Base-by-base conservation (phyloP, 1,140 invertebrate species). In the Leptinotarsa lineolata region DNA sequence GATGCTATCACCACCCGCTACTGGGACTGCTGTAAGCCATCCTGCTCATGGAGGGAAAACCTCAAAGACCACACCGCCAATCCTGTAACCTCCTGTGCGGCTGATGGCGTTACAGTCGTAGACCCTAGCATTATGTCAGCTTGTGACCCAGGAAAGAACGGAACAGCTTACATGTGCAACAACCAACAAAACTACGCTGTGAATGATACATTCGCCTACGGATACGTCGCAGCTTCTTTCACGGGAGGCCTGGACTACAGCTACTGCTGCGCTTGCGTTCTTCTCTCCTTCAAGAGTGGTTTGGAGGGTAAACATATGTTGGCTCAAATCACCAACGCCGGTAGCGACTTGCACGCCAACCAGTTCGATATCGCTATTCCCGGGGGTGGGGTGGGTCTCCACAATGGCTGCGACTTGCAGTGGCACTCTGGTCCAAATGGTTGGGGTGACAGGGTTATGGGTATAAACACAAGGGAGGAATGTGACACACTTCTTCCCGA, bases 21-120 rank as follows among this genome's bases (percentile, higher is more conserved):
- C 20, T 77, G 76, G 76, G 76, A 77, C 64, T 77, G 76, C 61
- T 77, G 76, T 59, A 77, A 77, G 68, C 73, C 73, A 21, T 74
- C 76, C 44, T 77, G 76, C 66, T 60, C 70, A 12, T 77, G 76
- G 76, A 15, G 21, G 16, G 76, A 61, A 70, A 74, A 77, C 45
- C 61, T 59, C 6, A 72, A 72, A 13, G 39, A 68, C 46, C 46
- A 54, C 20, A 68, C 67, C 44, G 54, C 44, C 20, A 60, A 21
- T 18, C 70, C 75, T 3, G 75, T 74, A 15, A 3, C 45, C 8
- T 71, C 75, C 1, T 77, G 75, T 44, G 22, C 46, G 4, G 60
- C 46, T 20, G 72, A 77, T 44, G 75, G 75, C 44, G 75, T 59
- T n/a, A 77, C 69, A 21, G 45, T 16, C 4, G 12, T 74, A 11